Conservation (phyloP, 2,113 vertebrate species). For the Butastur rufipennis region DNA sequence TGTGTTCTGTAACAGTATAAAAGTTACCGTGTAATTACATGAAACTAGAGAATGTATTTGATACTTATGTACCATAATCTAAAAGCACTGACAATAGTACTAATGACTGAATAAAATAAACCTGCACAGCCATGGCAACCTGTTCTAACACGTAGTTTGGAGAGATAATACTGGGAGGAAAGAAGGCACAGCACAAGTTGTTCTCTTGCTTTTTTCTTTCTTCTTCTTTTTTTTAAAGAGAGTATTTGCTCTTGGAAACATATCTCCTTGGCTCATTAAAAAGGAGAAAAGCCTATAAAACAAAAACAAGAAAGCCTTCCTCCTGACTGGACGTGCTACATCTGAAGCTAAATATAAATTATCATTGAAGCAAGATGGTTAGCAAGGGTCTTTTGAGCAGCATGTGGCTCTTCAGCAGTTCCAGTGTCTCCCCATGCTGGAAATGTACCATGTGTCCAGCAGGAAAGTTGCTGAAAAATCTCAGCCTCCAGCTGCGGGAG, state of each 20-base stretch:
- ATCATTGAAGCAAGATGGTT: background rate
- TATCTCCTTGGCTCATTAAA: background rate
- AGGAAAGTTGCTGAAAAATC: background rate
- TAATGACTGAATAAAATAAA: background rate
- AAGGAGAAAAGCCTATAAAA: background rate
- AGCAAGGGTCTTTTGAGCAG: background rate
- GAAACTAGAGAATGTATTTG: background rate
- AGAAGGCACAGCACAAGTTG: background rate
- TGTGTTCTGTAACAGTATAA: background rate
- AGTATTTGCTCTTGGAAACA: background rate
- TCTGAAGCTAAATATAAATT: background rate
- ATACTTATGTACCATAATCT: background rate
- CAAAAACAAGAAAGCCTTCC: background rate
- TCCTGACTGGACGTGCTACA: background rate
- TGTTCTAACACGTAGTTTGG: background rate
- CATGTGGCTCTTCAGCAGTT: background rate
- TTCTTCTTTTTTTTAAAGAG: background rate
- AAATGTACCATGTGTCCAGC: background rate
- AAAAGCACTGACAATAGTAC: background rate
- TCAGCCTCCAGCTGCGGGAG: background rate
- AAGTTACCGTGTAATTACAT: background rate
- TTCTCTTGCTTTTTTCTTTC: background rate
- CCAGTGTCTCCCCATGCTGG: background rate
- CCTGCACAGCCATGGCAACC: accelerated
- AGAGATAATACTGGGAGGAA: background rate